Conservation (phyloP, 2,888 invertebrate genomes). For the Embidobia sp. region DNA sequence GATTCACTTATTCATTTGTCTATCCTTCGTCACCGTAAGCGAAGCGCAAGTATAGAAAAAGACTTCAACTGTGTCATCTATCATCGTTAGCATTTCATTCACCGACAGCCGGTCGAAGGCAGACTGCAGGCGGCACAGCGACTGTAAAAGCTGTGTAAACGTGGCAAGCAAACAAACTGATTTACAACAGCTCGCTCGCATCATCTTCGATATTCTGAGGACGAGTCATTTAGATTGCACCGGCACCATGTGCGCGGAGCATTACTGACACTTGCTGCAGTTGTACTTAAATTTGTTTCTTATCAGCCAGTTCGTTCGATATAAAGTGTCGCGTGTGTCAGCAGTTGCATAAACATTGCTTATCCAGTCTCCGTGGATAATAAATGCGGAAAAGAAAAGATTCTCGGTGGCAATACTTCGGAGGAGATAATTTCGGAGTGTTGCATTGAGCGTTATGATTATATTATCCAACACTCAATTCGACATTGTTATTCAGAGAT, state of each 20-base stretch:
- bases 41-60: slow-evolving; percentile 57
- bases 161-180: slow-evolving; percentile 72
- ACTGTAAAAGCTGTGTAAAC: slow-evolving; percentile 74
- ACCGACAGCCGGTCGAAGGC: slow-evolving; percentile 69
- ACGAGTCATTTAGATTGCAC: slow-evolving; percentile 54
- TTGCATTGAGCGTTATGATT: no score
- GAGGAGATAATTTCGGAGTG: background rate
- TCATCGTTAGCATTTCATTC: slow-evolving; percentile 77
- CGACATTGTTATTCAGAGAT: no score
- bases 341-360: slow-evolving; percentile 4
- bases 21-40: slow-evolving; percentile 52
- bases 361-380: slow-evolving; percentile 2
- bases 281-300: slow-evolving; percentile 40
- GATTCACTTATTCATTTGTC: slow-evolving; percentile 64
- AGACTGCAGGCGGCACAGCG: slow-evolving; percentile 65
- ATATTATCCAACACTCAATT: no score
- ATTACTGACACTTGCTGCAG: slow-evolving; percentile 45
- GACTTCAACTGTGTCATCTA: slow-evolving; percentile 68
- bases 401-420: background rate
- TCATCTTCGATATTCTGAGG: slow-evolving; percentile 56
- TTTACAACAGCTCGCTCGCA: slow-evolving; percentile 50
- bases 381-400: slow-evolving; percentile 1
- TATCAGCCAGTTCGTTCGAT: slow-evolving; percentile 9
- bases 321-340: slow-evolving; percentile 2
- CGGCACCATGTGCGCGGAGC: slow-evolving; percentile 40